These are phyloP conservation scores for Lates japonicus DNA, from an alignment of 2,797 vertebrate species.

Conservation along the genomic window DNA sequence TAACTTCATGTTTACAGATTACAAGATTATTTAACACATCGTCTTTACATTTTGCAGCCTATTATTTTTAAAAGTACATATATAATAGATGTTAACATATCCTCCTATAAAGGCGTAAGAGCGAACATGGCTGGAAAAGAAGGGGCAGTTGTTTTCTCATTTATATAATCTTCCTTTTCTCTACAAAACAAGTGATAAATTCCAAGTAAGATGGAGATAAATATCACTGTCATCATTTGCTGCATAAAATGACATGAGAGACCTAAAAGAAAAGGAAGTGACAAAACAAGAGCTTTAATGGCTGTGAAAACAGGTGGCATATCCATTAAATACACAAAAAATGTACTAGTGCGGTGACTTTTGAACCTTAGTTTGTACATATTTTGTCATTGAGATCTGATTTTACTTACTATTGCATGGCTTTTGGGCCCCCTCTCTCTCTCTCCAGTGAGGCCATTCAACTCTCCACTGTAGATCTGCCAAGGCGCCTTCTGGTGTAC, in stretches of 20 bases:
- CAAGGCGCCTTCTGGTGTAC: too few relatives aligned
- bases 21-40: neutral
- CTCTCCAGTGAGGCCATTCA: conserved; percentile 45
- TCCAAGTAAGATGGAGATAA: too few relatives aligned
- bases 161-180: neutral
- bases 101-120: neutral
- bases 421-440: conserved; percentile 16
- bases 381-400: neutral
- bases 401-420: conserved; percentile 10
- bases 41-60: neutral
- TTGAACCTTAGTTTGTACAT: neutral
- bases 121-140: neutral
- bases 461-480: conserved; percentile 49
- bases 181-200: neutral
- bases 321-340: neutral
- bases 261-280: neutral
- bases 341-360: neutral
- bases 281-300: neutral
- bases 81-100: neutral
- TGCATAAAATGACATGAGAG: neutral
- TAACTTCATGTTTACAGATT: too few relatives aligned
- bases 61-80: neutral
- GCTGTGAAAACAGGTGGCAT: neutral
- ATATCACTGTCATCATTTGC: neutral
- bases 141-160: neutral